These are phyloP conservation scores for Megaustenia siamemsis DNA, from an alignment of 2,888 invertebrate genomes.

Conservation along the genomic window DNA sequence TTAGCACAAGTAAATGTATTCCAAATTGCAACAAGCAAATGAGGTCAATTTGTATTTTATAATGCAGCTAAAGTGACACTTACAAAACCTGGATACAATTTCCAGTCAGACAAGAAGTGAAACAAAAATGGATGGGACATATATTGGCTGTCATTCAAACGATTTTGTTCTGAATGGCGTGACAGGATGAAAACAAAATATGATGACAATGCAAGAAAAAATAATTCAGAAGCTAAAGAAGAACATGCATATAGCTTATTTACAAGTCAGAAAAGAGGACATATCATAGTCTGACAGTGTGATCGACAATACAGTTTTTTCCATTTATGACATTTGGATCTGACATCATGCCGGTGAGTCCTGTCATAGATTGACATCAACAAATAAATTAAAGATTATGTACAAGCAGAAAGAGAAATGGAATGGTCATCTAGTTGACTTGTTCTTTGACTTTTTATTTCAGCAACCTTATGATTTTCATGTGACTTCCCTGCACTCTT, in stretches of 20 bases:
- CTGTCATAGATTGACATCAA: not conserved
- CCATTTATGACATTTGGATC: not conserved
- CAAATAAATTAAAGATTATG: not conserved
- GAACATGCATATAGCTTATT: not conserved
- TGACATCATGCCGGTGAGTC: not conserved
- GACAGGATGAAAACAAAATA: not conserved
- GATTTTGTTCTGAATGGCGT: not conserved
- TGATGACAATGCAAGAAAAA: not conserved
- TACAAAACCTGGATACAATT: not conserved
- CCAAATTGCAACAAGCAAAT: not conserved
- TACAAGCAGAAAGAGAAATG: not conserved
- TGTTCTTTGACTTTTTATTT: too few species aligned
- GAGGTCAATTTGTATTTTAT: not conserved
- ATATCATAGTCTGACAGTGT: not conserved
- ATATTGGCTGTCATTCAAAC: not conserved
- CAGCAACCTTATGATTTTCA: too few species aligned
- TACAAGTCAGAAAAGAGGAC: not conserved
- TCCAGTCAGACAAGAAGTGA: not conserved
- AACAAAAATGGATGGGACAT: not conserved
- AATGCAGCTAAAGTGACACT: not conserved
- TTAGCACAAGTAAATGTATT: not conserved
- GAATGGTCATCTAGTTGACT: slow-evolving; percentile 4
- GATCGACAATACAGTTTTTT: not conserved
- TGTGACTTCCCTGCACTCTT: too few species aligned
- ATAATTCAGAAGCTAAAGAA: not conserved